phyloP scores from a whole-genome alignment of 2,113 vertebrate species.

The Apteryx mantelli region DNA sequence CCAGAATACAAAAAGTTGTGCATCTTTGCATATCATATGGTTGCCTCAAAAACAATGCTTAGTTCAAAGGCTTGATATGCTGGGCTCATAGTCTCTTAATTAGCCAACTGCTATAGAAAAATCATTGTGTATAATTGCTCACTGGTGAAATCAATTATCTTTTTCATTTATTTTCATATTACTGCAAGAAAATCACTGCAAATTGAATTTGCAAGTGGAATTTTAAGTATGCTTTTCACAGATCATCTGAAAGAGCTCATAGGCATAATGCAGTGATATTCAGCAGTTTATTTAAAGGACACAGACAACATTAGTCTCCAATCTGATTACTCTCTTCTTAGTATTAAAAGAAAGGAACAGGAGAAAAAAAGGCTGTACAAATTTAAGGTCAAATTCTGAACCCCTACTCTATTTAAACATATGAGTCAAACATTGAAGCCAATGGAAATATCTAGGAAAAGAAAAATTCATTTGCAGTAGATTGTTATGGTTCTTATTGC shows the following conservation, averaged over 20 bases:
- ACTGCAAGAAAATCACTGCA: neutral
- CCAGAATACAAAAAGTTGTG: constrained; percentile 41
- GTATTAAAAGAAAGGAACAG: neutral
- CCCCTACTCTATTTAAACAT: neutral
- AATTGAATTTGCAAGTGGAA: constrained; percentile 48
- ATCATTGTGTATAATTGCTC: constrained; percentile 23
- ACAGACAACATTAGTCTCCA: neutral
- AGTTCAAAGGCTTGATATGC: neutral
- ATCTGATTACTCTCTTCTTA: neutral
- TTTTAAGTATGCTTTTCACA: constrained; percentile 43
- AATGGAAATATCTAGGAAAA: constrained; percentile 2
- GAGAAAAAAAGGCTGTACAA: neutral
- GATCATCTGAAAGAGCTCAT: constrained; percentile 3
- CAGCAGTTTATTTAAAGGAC: constrained; percentile 50
- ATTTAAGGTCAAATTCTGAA: neutral
- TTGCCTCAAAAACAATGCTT: neutral
- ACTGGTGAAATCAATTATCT: constrained; percentile 15
- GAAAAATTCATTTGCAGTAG: neutral
- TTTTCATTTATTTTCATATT: constrained; percentile 26
- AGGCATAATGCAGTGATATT: neutral
- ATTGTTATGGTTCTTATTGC: neutral
- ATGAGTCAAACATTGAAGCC: neutral
- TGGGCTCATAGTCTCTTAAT: neutral
- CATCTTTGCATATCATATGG: neutral
- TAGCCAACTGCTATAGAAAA: constrained; percentile 30